Evolutionary conservation across 2,113 vertebrate genomes (phyloP).

Genomic region (Emydura subglobosa): DNA sequence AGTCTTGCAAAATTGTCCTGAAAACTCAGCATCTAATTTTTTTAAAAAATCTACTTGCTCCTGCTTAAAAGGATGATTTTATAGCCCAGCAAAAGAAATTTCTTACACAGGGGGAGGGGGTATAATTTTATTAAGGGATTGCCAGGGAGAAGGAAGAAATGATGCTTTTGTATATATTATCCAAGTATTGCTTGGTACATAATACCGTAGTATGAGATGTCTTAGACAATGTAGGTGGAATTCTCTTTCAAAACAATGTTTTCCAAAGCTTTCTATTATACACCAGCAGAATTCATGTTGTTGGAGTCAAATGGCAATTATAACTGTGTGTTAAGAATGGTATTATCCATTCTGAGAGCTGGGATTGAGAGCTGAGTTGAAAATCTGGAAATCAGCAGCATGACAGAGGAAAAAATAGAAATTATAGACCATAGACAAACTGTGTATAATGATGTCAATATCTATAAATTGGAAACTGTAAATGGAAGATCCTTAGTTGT

Average conservation of each 20-base stretch:
- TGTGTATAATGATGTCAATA: neutral
- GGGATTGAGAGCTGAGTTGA: rapidly evolving
- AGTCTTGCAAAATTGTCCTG: neutral
- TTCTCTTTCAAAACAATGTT: rapidly evolving
- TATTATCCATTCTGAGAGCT: neutral
- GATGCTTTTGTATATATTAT: neutral
- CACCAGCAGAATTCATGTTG: rapidly evolving
- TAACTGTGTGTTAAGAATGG: neutral
- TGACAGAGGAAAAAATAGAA: neutral
- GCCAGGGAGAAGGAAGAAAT: neutral
- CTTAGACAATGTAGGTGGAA: neutral
- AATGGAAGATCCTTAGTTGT: neutral
- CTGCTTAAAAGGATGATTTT: neutral
- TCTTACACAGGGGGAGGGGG: no score
- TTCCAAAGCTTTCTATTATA: neutral
- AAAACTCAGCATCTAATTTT: neutral
- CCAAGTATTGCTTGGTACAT: neutral
- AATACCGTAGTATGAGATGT: neutral
- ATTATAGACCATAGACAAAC: neutral
- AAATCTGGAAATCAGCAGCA: neutral
- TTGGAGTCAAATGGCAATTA: neutral
- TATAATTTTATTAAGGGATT: neutral
- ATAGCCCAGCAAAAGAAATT: neutral
- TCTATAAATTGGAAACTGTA: neutral
- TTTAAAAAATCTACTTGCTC: neutral